Percentiles rank a stretch among this genome's conserved stretches.
Evolutionary conservation across 2,888 invertebrate genomes (phyloP).

Genomic region (Lydus trimaculatus): DNA sequence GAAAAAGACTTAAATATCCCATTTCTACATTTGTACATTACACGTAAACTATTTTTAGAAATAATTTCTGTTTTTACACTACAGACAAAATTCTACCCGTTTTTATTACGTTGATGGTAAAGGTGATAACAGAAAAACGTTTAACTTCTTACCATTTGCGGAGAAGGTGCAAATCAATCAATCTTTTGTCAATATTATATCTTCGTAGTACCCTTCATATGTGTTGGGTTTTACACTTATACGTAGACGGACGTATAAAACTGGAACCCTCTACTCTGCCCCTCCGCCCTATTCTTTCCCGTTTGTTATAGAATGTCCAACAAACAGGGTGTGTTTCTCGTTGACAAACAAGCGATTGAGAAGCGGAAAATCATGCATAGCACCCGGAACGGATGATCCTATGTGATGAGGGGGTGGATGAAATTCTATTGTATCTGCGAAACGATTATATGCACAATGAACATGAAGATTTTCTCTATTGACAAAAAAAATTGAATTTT

Average conservation of each 20-base stretch:
- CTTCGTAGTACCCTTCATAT: slow-evolving; percentile 25
- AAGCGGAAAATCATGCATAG: slow-evolving; percentile 53
- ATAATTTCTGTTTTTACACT: not conserved
- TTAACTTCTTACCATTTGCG: slow-evolving; percentile 29
- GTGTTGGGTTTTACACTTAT: slow-evolving; percentile 15
- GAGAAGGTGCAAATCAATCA: slow-evolving; percentile 43
- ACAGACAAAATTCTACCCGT: not conserved
- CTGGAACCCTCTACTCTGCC: slow-evolving; percentile 10
- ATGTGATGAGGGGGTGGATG: slow-evolving; percentile 29
- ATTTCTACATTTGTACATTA: not conserved
- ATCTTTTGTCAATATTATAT: slow-evolving; percentile 35
- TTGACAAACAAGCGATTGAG: slow-evolving; percentile 56
- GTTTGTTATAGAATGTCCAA: slow-evolving; percentile 42
- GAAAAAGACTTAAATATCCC: not conserved
- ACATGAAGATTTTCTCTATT: not conserved
- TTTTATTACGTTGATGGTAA: not conserved
- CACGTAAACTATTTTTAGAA: not conserved
- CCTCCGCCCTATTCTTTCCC: slow-evolving; percentile 19
- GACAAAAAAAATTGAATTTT: not conserved
- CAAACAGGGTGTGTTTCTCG: slow-evolving; percentile 43
- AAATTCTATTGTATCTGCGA: slow-evolving; percentile 26
- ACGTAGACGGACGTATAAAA: slow-evolving; percentile 5
- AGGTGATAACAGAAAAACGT: not conserved
- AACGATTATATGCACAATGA: slow-evolving; percentile 32
- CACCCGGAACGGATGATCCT: slow-evolving; percentile 41